Conservation (phyloP, 1,140 invertebrate species). For the Pristionchus pacificus region DNA sequence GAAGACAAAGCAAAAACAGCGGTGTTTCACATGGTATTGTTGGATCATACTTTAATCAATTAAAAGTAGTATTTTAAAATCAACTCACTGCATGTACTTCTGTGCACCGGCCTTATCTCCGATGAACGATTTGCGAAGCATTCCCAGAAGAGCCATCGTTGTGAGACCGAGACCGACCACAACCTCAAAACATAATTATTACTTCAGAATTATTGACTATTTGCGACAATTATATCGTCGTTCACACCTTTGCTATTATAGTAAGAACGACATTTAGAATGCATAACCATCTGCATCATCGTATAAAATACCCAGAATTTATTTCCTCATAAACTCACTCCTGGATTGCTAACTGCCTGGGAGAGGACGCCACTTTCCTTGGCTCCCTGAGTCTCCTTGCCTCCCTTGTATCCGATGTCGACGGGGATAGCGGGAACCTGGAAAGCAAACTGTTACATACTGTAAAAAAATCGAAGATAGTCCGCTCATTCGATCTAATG, state of each 20-base stretch:
- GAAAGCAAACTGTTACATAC: too few relatives aligned
- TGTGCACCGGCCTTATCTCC: constrained; percentile 43
- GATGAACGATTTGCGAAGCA: constrained; percentile 31
- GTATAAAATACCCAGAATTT: too few relatives aligned
- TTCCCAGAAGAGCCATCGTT: constrained; percentile 41
- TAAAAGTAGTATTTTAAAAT: background rate
- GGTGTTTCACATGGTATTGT: background rate
- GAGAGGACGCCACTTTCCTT: constrained; percentile 24
- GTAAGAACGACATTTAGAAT: too few relatives aligned
- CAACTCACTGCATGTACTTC: constrained; percentile 40
- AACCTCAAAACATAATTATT: constrained; percentile 16
- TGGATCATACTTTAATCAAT: background rate
- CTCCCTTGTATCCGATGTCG: constrained; percentile 40
- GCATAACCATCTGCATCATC: too few relatives aligned
- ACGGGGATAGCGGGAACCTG: constrained; percentile 42
- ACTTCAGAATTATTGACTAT: constrained; percentile 7
- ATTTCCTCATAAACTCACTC: constrained; percentile 6
- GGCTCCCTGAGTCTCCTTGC: constrained; percentile 27
- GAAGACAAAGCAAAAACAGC: background rate
- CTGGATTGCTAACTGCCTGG: constrained; percentile 17
- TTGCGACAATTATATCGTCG: background rate
- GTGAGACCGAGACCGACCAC: constrained; percentile 46
- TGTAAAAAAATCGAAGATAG: too few relatives aligned
- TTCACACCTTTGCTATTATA: too few relatives aligned
- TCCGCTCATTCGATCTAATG: too few relatives aligned